A percentile compares a stretch with the other conserved stretches of the same genome.
These are phyloP conservation scores for Sakesphorus luctuosus DNA, from an alignment of 2,113 vertebrate species.

Conservation along the genomic window DNA sequence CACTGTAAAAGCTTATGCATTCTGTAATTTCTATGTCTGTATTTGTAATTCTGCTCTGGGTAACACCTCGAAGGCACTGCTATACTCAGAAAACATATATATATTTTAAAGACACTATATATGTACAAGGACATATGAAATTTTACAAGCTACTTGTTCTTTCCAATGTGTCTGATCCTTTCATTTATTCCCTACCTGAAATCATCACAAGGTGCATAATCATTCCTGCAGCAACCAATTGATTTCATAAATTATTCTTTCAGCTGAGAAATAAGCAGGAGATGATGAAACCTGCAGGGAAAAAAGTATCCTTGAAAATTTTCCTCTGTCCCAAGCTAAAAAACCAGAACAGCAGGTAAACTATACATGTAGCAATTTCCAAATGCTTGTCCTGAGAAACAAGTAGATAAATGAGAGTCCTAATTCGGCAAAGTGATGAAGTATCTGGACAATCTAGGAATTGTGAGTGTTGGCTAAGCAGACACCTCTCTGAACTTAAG, in stretches of 20 bases:
- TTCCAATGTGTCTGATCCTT: not conserved
- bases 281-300: not conserved
- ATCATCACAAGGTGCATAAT: not conserved
- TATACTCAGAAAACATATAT: not conserved
- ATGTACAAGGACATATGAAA: not conserved
- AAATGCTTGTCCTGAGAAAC: not conserved
- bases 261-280: not conserved
- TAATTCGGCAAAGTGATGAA: not conserved
- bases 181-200: not conserved
- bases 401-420: not conserved
- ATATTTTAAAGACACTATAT: not conserved
- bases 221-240: not conserved
- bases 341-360: not conserved
- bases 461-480: not conserved
- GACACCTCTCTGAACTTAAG: not conserved
- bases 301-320: not conserved
- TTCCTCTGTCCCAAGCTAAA: not conserved
- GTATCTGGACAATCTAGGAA: not conserved
- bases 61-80: not conserved
- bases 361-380: not conserved
- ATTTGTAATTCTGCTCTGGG: not conserved
- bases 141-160: not conserved
- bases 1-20: not conserved
- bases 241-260: conserved; percentile 1
- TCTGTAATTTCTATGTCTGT: not conserved